Percentiles rank a stretch among this genome's conserved stretches.
Conservation (phyloP, 2,888 invertebrate genomes). For the Nemurella pictetii region DNA sequence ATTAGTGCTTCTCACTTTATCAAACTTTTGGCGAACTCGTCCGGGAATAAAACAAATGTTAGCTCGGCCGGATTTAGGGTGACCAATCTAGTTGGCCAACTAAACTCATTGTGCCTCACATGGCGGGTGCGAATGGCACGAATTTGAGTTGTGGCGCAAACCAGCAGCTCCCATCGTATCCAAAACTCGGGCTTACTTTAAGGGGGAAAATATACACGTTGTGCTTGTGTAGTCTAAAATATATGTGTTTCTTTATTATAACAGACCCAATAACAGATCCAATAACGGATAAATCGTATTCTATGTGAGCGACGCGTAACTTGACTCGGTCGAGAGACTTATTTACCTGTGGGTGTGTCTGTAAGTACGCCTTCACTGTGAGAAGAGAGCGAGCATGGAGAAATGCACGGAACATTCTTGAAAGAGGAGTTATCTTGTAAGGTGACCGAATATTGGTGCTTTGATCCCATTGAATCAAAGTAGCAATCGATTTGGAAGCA, state of each 20-base stretch:
- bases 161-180: too few species aligned
- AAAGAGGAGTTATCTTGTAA: neutral
- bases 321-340: too few species aligned
- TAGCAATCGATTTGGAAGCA: conserved; percentile 1
- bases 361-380: neutral
- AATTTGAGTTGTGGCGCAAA: neutral
- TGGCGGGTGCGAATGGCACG: neutral
- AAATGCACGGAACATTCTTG: neutral
- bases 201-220: too few species aligned
- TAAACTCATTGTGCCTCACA: neutral
- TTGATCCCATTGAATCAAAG: conserved; percentile 16
- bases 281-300: too few species aligned
- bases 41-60: neutral
- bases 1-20: neutral
- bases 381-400: neutral
- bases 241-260: too few species aligned
- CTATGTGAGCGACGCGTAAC: too few species aligned
- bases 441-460: neutral
- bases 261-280: too few species aligned
- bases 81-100: neutral
- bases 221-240: too few species aligned
- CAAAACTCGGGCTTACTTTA: too few species aligned
- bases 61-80: neutral
- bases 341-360: too few species aligned
- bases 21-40: neutral